Evolutionary conservation across 2,113 vertebrate genomes (phyloP).

Genomic region (Cisticola juncidis): DNA sequence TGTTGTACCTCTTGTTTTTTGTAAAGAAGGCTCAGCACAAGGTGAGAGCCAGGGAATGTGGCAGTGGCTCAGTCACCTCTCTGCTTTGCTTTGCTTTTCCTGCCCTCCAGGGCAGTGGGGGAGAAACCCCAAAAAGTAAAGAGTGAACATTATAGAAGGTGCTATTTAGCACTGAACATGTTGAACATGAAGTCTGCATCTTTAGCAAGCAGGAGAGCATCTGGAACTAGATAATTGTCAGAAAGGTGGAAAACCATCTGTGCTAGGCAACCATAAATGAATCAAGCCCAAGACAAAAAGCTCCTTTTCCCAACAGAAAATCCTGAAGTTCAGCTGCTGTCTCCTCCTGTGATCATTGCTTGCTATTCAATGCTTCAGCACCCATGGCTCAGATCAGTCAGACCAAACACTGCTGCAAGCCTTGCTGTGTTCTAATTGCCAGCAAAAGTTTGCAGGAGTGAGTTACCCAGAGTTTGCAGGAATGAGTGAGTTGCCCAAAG

Average conservation of each 20-base stretch:
- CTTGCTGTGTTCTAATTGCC: neutral
- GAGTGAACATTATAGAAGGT: neutral
- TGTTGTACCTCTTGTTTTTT: rapidly evolving
- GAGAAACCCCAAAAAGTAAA: neutral
- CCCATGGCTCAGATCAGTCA: neutral
- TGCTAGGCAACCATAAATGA: neutral
- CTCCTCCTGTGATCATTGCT: neutral
- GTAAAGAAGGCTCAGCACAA: neutral
- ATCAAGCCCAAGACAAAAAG: neutral
- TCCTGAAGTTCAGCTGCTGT: neutral
- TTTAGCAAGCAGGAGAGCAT: neutral
- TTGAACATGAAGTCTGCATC: neutral
- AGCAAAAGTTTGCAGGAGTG: neutral
- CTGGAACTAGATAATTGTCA: neutral
- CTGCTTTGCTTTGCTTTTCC: neutral
- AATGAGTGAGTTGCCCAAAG: neutral
- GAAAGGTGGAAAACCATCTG: neutral
- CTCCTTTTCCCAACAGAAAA: neutral
- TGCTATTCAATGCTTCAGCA: neutral
- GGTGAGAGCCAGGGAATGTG: neutral
- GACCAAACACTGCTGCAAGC: neutral
- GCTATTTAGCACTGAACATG: rapidly evolving
- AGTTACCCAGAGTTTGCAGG: neutral
- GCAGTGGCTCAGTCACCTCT: neutral
- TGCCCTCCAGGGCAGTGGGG: neutral